Evolutionary conservation across 1,140 invertebrate species (phyloP).

Genomic region (Tetragnatha versicolor): DNA sequence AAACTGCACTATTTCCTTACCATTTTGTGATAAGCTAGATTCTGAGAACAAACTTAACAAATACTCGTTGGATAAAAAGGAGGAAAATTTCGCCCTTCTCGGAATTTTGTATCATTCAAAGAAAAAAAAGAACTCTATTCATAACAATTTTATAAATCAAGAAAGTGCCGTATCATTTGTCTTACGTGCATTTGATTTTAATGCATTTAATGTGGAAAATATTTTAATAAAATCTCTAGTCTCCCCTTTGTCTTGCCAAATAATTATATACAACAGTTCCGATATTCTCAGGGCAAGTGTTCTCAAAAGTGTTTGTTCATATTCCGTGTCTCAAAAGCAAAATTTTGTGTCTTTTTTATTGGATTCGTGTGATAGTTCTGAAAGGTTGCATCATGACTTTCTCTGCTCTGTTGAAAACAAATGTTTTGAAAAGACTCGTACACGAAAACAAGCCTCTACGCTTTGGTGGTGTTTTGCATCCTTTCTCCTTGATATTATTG

Average conservation of each 20-base stretch:
- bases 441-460: too few species aligned
- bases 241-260: not conserved
- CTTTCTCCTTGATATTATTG: too few species aligned
- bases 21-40: not conserved
- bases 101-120: conserved; percentile 17
- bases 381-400: not conserved
- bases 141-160: not conserved
- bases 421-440: too few species aligned
- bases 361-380: not conserved
- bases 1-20: not conserved
- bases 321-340: not conserved
- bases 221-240: not conserved
- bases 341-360: not conserved
- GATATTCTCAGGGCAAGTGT: not conserved
- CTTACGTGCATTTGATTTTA: not conserved
- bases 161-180: not conserved
- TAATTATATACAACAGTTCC: conserved; percentile 26
- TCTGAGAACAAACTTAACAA: not conserved
- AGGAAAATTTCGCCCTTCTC: not conserved
- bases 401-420: not conserved
- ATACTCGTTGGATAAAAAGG: not conserved
- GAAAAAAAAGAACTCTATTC: not conserved
- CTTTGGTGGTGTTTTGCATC: too few species aligned
- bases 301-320: not conserved
- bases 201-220: conserved; percentile 28